Evolutionary conservation across 2,113 vertebrate genomes (phyloP).

Genomic region (Epinephelus fuscoguttatus): DNA sequence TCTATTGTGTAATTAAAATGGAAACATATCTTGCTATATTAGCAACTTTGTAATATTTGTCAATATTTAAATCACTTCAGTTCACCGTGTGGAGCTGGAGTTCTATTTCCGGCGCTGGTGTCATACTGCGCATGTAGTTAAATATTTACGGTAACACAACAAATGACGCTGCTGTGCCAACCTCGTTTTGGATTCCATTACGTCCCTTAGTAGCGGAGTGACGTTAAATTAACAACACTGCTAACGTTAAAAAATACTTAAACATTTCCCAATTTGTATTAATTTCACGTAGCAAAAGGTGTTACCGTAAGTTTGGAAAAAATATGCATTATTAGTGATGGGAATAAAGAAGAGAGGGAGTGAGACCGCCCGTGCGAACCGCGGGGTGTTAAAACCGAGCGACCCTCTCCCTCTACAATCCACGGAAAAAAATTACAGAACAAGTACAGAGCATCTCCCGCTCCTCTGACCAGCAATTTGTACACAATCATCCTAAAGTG

Average conservation of each 20-base stretch:
- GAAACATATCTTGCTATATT: neutral
- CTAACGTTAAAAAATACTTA: neutral
- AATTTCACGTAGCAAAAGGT: rapidly evolving
- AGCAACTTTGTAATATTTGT: neutral
- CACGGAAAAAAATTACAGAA: neutral
- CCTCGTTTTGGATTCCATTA: neutral
- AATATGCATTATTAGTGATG: rapidly evolving
- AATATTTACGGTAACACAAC: conserved; percentile 54
- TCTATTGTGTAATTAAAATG: neutral
- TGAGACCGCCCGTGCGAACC: neutral
- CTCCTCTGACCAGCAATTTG: neutral
- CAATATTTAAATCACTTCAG: neutral
- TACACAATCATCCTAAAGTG: neutral
- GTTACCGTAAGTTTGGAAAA: too few species aligned
- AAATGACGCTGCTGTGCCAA: neutral
- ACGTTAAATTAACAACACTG: rapidly evolving
- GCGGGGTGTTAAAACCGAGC: rapidly evolving
- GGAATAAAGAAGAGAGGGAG: neutral
- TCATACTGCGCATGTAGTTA: neutral
- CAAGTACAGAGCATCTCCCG: neutral
- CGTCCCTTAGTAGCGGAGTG: neutral
- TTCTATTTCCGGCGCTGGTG: neutral
- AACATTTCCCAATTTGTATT: rapidly evolving
- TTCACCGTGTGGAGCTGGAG: neutral
- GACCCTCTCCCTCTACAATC: neutral